Evolutionary conservation across 2,797 vertebrate genomes (phyloP).

Genomic region (Triplophysa yarkandensis): DNA sequence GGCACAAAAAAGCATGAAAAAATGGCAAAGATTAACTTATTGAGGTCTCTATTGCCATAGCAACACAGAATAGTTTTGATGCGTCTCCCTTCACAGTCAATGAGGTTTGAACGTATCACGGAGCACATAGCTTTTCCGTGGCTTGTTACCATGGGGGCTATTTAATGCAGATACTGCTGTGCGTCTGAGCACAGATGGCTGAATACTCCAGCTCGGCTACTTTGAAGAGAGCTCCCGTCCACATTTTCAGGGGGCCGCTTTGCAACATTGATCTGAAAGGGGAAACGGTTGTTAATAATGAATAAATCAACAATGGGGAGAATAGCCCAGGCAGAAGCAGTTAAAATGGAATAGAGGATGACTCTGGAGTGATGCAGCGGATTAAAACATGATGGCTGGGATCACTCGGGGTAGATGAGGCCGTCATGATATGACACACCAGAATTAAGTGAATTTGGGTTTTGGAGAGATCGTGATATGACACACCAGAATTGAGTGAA

Average conservation of each 20-base stretch:
- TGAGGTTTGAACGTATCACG: conserved; percentile 79
- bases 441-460: conserved; percentile 35
- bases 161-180: conserved; percentile 67
- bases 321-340: conserved; percentile 76
- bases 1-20: conserved; percentile 66
- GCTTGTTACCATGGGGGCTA: conserved; percentile 81
- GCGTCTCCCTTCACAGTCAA: conserved; percentile 80
- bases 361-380: conserved; percentile 71
- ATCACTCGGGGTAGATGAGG: conserved; percentile 47
- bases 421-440: conserved; percentile 24
- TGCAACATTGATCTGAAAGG: conserved; percentile 81
- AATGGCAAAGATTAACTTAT: conserved; percentile 78
- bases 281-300: conserved; percentile 75
- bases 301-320: conserved; percentile 80
- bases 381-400: conserved; percentile 66
- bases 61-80: conserved; percentile 82
- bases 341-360: conserved; percentile 76
- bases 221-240: conserved; percentile 79
- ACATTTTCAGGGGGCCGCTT: conserved; percentile 67
- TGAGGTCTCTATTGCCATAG: conserved; percentile 82
- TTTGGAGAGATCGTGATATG: conserved; percentile 23
- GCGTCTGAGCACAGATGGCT: conserved; percentile 76
- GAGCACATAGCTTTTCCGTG: conserved; percentile 78
- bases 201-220: conserved; percentile 66
- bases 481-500: conserved; percentile 32